Base-by-base conservation (phyloP, 2,888 invertebrate genomes). In the Halictus quadricinctus region DNA sequence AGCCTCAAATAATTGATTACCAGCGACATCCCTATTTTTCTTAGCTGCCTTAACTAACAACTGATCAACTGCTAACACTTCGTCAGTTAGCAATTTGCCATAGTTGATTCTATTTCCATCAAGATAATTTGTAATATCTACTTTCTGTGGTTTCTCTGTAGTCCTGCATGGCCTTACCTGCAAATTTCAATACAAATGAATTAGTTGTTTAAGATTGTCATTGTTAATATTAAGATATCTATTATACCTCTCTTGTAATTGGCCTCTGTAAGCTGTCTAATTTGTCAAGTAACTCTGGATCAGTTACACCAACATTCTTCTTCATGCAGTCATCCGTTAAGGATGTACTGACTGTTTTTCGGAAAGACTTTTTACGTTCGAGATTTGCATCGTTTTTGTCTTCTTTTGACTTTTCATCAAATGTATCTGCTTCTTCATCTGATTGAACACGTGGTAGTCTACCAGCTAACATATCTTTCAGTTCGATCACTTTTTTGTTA, bases 31-130 rank as follows among this genome's bases (percentile, higher is more conserved):
- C 93, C 95, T 94, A 82, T 96, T 97, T 90, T 97, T 96, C 93
- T 98, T 98, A 13, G 98, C 98, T 80, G 97, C 96, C 93, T 98
- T 97, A 13, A 99, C 96, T 41, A 99, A 95, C 85, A 97, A 95
- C 91, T 97, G 96, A 93, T 99, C 99, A 1, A 98, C 97, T 72
- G 97, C 97, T 83, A 98, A 94, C 60, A 98, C 97, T 95, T 98
- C 98, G 95, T 98, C 98, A 10, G 97, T 97, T 84, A 98, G 95
- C 80, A 98, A 95, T 94, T 97, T 97, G 12, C 97, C 97, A 95
- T 97, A 98, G 94, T 98, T 97, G 73, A 98, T 97, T 93, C 96
- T 97, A 13, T 97, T 97, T 90, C 96, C 96, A 89, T 97, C 97
- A 83, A 98, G 95, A 92, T 98, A 98, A 92, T 95, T 96, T 79